phyloP scores from a whole-genome alignment of 2,797 vertebrate genomes.

The Takifugu rubripes region DNA sequence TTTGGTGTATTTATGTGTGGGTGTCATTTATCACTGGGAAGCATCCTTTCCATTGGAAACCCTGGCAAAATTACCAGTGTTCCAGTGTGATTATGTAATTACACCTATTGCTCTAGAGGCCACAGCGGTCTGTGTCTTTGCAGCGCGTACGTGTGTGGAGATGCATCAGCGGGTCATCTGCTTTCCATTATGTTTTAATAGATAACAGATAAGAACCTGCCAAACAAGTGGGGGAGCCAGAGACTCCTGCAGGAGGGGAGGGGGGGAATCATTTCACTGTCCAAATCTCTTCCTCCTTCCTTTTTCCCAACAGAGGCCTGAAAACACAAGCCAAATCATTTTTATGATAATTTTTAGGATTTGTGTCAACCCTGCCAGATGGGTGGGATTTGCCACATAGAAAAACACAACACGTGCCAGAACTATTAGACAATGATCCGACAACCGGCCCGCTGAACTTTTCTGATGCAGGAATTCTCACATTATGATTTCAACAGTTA shows the following conservation, averaged over 20 bases:
- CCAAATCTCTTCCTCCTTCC: slow-evolving; percentile 33
- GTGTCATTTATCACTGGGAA: slow-evolving; percentile 22
- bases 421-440: slow-evolving; percentile 56
- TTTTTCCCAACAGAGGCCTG: slow-evolving; percentile 30
- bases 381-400: slow-evolving; percentile 66
- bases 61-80: slow-evolving; percentile 32
- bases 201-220: slow-evolving; percentile 75
- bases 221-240: slow-evolving; percentile 69
- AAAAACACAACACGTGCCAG: slow-evolving; percentile 52
- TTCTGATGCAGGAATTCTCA: slow-evolving; percentile 43
- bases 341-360: slow-evolving; percentile 63
- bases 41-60: slow-evolving; percentile 34
- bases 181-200: slow-evolving; percentile 70
- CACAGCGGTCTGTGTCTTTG: slow-evolving; percentile 57
- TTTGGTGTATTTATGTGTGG: slow-evolving; percentile 15
- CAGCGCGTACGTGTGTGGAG: slow-evolving; percentile 25
- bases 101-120: slow-evolving; percentile 47
- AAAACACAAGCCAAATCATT: slow-evolving; percentile 37
- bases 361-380: slow-evolving; percentile 62
- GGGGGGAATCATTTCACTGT: slow-evolving; percentile 22
- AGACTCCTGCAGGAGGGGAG: slow-evolving; percentile 40
- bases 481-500: slow-evolving; percentile 44
- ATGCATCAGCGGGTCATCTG: slow-evolving; percentile 69
- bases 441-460: slow-evolving; percentile 42
- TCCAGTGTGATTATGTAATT: slow-evolving; percentile 65